Base-by-base conservation (phyloP, 1,140 invertebrate species). In the Tachypleus tridentatus region DNA sequence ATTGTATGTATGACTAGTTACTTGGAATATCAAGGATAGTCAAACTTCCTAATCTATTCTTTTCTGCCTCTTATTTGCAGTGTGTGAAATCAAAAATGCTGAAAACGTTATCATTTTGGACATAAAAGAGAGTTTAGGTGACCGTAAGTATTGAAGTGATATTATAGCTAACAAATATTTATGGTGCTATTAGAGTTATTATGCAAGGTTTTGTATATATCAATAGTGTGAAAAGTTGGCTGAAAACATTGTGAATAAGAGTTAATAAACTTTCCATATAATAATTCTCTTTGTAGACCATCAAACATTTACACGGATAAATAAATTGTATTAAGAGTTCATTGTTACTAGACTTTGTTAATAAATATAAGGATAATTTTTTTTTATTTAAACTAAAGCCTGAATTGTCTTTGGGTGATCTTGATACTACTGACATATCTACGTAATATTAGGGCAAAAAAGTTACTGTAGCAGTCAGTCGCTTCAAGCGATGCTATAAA, bases 31-130 rank as follows among this genome's bases (percentile, higher is more conserved):
- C 29, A 29, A 29, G 29, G 29, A 29, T 29, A 29, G 29, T 29
- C 29, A 29, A 29, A 29, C 29, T 29, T 29, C 2, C 29, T 29
- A 29, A 29, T 29, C 29, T 29, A 57, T 57, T 10, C 9, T 56
- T 60, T 9, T 11, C 10, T 47, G 49, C 8, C 57, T 47, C 50
- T 67, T 56, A 49, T 8, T 60, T 61, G n/a, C 9, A 71, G 70
- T 88, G 70, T 91, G 88, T 73, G 86, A 91, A 73, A 86, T 89
- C 66, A 87, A 89, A 77, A 87, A 84, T 51, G 86, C 88, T 8
- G 86, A 89, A 71, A 87, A 88, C 1, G 92, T 89, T 72, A 90
- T 92, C 58, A 92, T 93, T 69, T 78, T 93, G 61, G 90, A 93
- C 73, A 91, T 93, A 65, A 86, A 90, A 76, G 90, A 93, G 76